Conservation (phyloP, 2,113 vertebrate species). For the Hyaena hyaena region DNA sequence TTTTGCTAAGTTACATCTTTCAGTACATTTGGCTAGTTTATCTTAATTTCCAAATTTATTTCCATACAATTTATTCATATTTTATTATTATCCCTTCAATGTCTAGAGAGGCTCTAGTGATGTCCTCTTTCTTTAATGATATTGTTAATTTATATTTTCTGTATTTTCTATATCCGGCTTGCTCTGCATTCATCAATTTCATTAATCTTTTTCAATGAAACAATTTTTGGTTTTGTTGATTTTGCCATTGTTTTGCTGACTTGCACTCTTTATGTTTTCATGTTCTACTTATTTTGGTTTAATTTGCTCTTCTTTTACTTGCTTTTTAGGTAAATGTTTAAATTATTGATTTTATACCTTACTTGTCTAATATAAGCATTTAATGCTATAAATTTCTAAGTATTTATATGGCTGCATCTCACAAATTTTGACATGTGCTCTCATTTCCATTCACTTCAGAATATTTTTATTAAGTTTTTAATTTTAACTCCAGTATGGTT, state of each 20-base stretch:
- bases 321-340: not conserved
- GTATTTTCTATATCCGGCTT: not conserved
- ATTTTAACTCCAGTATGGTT: not conserved
- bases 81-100: not conserved
- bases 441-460: not conserved
- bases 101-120: not conserved
- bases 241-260: not conserved
- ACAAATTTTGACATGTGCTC: not conserved
- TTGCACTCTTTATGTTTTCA: not conserved
- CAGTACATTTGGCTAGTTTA: not conserved
- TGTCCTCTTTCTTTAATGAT: not conserved
- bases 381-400: not conserved
- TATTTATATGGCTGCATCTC: not conserved
- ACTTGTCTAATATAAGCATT: not conserved
- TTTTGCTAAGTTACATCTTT: not conserved
- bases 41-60: constrained; percentile 6
- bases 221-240: not conserved
- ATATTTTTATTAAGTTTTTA: not conserved
- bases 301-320: not conserved
- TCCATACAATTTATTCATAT: not conserved
- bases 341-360: not conserved
- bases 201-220: not conserved
- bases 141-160: not conserved
- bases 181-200: not conserved
- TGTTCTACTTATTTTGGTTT: not conserved